These are phyloP conservation scores for Pagrus major DNA, from an alignment of 2,113 vertebrate species.

Conservation along the genomic window DNA sequence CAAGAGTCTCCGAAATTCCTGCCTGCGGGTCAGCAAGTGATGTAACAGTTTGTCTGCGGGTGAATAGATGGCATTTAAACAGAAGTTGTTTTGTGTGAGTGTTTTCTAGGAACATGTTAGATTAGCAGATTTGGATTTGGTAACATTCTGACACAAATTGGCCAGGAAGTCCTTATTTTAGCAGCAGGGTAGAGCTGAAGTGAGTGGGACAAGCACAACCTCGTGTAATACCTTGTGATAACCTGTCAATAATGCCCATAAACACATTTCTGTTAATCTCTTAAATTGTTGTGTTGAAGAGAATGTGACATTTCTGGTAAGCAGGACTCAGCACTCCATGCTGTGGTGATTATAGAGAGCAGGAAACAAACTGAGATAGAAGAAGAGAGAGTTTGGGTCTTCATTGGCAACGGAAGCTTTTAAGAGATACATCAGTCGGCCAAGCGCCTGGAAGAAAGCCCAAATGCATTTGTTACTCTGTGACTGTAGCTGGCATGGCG, in stretches of 20 bases:
- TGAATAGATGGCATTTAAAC: slow-evolving; percentile 29
- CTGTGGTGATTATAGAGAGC: slow-evolving; percentile 46
- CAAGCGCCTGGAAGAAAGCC: slow-evolving; percentile 59
- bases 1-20: not conserved
- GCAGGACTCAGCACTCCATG: slow-evolving; percentile 21
- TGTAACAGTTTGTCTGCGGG: not conserved
- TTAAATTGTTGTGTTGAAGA: slow-evolving; percentile 13
- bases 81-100: slow-evolving; percentile 36
- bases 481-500: slow-evolving; percentile 37
- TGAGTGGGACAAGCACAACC: not conserved
- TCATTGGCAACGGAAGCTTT: slow-evolving; percentile 69
- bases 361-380: slow-evolving; percentile 45
- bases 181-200: not conserved
- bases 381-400: slow-evolving; percentile 48
- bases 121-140: slow-evolving; percentile 37
- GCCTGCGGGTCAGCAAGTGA: not conserved
- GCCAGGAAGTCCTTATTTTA: slow-evolving; percentile 4
- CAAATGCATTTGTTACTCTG: slow-evolving; percentile 57
- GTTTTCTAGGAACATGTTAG: slow-evolving; percentile 40
- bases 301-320: slow-evolving; percentile 12
- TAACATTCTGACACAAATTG: slow-evolving; percentile 14
- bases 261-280: slow-evolving; percentile 15
- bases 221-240: not conserved
- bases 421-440: slow-evolving; percentile 61
- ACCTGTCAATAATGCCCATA: not conserved